A percentile compares a stretch with the other conserved stretches of the same genome.
Evolutionary conservation across 1,140 invertebrate species (phyloP).

Genomic region (Achatina immaculata): DNA sequence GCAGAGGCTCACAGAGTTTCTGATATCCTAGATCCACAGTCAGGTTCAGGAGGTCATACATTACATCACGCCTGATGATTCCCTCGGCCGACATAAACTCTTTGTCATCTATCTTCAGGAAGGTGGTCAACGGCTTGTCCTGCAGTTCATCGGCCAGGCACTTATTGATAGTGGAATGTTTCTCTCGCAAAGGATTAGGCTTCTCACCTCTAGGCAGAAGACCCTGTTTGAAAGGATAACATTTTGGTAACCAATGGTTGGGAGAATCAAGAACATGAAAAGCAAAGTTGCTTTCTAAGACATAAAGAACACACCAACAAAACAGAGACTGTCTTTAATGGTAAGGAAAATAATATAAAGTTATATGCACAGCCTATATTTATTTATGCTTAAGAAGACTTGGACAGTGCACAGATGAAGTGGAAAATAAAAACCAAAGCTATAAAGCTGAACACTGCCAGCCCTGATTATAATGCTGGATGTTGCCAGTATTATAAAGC

Average conservation of each 20-base stretch:
- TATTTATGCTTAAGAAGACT: too few species aligned
- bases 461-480: too few species aligned
- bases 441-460: too few species aligned
- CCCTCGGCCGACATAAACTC: constrained; percentile 81
- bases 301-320: too few species aligned
- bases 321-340: too few species aligned
- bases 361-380: too few species aligned
- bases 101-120: constrained; percentile 76
- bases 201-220: constrained; percentile 86
- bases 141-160: constrained; percentile 77
- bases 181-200: constrained; percentile 83
- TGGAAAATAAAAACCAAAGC: too few species aligned
- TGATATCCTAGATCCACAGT: constrained; percentile 83
- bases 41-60: constrained; percentile 90
- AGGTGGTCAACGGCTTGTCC: constrained; percentile 76
- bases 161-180: constrained; percentile 82
- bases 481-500: too few species aligned
- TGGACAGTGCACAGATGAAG: too few species aligned
- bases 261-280: background rate
- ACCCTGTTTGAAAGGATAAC: constrained; percentile 74
- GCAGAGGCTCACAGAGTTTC: constrained; percentile 74
- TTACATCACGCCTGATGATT: constrained; percentile 86
- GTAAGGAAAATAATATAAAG: too few species aligned
- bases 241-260: too few species aligned
- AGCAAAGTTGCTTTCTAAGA: background rate